Conservation (phyloP, 1,140 invertebrate species). For the Calephelis virginiensis region DNA sequence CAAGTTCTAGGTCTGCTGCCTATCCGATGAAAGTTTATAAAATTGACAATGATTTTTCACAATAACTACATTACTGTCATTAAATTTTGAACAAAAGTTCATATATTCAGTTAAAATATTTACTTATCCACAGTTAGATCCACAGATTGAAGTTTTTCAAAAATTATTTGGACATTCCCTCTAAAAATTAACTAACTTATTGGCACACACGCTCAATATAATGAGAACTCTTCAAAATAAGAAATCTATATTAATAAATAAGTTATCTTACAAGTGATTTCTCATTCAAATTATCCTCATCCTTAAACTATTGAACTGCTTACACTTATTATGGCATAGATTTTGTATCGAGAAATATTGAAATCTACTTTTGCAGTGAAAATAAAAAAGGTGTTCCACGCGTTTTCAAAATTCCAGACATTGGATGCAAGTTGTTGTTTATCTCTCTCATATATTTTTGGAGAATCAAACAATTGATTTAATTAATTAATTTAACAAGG, state of each 20-base stretch:
- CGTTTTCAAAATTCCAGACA: no score
- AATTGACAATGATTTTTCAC: no score
- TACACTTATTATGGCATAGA: constrained; percentile 71
- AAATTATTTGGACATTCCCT: constrained; percentile 6
- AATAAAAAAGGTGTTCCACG: neutral
- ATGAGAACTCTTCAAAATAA: constrained; percentile 70
- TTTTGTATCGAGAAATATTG: constrained; percentile 28
- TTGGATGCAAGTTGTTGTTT: no score
- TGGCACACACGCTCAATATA: constrained; percentile 25
- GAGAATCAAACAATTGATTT: no score
- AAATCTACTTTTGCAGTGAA: neutral
- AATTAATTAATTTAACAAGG: no score
- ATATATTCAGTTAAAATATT: no score
- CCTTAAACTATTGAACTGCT: constrained; percentile 50
- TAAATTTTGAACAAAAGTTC: no score
- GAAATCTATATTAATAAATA: constrained; percentile 51
- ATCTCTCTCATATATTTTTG: no score
- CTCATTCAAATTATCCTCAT: constrained; percentile 71
- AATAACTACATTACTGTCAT: no score
- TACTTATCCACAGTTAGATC: no score
- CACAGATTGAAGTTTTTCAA: neutral
- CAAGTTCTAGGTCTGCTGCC: no score
- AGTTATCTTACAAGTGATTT: constrained; percentile 49
- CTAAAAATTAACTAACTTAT: constrained; percentile 19
- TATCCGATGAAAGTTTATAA: no score